Conservation (phyloP, 2,888 invertebrate species). For the Monochamus alternatus region DNA sequence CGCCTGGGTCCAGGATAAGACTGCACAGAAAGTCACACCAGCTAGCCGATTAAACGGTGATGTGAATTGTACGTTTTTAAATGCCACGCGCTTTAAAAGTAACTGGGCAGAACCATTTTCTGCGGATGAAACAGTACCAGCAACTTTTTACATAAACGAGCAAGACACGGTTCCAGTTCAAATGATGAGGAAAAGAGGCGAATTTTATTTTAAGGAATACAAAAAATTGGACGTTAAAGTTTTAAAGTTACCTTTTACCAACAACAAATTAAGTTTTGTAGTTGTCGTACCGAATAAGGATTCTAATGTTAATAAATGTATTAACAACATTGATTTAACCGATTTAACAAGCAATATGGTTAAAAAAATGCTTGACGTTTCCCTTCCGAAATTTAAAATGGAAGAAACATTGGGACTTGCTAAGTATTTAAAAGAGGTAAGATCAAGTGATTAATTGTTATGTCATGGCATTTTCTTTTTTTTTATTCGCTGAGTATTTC, state of each 20-base stretch:
- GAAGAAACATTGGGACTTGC: constrained; percentile 81
- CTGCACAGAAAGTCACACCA: constrained; percentile 75
- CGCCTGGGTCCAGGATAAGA: too few species aligned
- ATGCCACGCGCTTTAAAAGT: too few species aligned
- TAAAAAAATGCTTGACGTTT: too few species aligned
- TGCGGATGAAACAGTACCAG: constrained; percentile 70
- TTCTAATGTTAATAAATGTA: constrained; percentile 77
- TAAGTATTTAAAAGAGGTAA: constrained; percentile 77
- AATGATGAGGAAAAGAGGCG: constrained; percentile 80
- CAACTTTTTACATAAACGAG: constrained; percentile 68
- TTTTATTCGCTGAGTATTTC: too few species aligned
- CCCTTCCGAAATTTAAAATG: constrained; percentile 81
- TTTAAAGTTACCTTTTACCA: constrained; percentile 80
- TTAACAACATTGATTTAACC: too few species aligned
- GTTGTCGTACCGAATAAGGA: constrained; percentile 81
- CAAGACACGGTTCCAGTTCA: constrained; percentile 76
- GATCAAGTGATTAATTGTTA: constrained; percentile 34
- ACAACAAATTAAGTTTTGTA: constrained; percentile 81
- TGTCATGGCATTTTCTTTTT: too few species aligned
- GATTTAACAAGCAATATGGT: too few species aligned
- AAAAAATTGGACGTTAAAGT: constrained; percentile 73
- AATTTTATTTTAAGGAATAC: constrained; percentile 68
- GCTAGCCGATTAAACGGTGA: constrained; percentile 75
- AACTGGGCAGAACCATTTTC: constrained; percentile 81
- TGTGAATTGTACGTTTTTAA: constrained; percentile 73